These are phyloP conservation scores for Grammomys dolichurus DNA, from an alignment of 2,113 vertebrate genomes.

Conservation along the genomic window DNA sequence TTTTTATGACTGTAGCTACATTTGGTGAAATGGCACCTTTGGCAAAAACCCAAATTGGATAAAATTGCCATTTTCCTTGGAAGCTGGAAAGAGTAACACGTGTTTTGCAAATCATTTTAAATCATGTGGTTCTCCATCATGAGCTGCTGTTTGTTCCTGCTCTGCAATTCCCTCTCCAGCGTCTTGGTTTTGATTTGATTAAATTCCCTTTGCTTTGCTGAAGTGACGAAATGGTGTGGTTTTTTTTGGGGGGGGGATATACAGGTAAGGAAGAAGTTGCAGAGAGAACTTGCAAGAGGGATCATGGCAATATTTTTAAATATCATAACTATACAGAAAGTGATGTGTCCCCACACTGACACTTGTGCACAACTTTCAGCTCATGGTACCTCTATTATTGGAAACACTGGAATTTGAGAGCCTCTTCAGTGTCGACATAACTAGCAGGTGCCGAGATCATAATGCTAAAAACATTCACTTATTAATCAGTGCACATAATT, in stretches of 20 bases:
- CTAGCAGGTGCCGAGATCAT: conserved; percentile 79
- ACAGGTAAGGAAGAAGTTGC: conserved; percentile 2
- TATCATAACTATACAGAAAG: conserved; percentile 65
- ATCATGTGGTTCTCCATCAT: conserved; percentile 69
- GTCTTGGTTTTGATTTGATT: conserved; percentile 69
- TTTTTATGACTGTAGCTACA: conserved; percentile 77
- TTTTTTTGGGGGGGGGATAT: not conserved
- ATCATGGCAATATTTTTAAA: conserved; percentile 70
- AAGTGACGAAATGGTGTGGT: not conserved
- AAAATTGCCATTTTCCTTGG: conserved; percentile 83
- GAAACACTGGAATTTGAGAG: conserved; percentile 81
- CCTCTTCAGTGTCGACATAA: conserved; percentile 77
- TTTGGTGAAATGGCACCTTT: conserved; percentile 85
- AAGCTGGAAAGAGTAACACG: conserved; percentile 78
- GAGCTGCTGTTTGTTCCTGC: conserved; percentile 49
- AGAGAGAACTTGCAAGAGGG: conserved; percentile 6
- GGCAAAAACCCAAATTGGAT: conserved; percentile 83
- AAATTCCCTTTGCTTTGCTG: conserved; percentile 57
- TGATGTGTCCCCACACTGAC: conserved; percentile 64
- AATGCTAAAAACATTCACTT: conserved; percentile 84
- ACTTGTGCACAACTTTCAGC: conserved; percentile 71
- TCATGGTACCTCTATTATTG: conserved; percentile 77
- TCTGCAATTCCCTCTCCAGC: conserved; percentile 63
- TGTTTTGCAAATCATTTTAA: conserved; percentile 77
- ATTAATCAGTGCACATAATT: conserved; percentile 89